phyloP scores from a whole-genome alignment of 2,797 vertebrate genomes.

The Phataginus tetradactyla region DNA sequence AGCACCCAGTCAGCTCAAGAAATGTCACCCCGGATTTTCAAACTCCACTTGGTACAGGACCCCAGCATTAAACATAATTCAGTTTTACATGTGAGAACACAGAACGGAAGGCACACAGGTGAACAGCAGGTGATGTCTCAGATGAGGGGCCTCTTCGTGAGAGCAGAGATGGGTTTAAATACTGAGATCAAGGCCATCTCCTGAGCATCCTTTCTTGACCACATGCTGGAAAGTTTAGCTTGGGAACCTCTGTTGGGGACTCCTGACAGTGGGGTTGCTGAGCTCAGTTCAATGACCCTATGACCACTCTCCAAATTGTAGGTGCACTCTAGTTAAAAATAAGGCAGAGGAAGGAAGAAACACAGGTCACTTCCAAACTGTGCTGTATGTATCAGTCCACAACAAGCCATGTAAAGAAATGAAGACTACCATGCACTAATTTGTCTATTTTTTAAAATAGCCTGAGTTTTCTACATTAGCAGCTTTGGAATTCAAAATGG shows the following conservation, averaged over 20 bases:
- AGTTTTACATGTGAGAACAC: background rate
- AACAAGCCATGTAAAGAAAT: background rate
- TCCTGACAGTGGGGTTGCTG: rapidly evolving
- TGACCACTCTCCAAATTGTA: background rate
- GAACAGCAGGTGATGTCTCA: background rate
- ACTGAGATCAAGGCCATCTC: background rate
- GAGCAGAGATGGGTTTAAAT: background rate
- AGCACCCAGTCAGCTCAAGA: background rate
- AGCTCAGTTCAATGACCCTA: background rate
- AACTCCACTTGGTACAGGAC: background rate
- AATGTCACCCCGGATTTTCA: background rate
- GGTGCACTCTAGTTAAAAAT: background rate
- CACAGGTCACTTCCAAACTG: background rate
- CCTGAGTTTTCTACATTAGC: background rate
- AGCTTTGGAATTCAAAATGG: background rate
- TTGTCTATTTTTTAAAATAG: background rate
- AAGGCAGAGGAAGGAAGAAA: background rate
- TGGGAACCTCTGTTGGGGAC: background rate
- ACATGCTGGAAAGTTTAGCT: background rate
- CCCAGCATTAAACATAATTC: background rate
- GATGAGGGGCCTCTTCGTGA: background rate
- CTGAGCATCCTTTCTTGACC: background rate
- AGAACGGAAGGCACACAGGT: background rate
- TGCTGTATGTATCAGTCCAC: background rate
- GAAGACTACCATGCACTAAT: background rate